phyloP scores from a whole-genome alignment of 2,113 vertebrate genomes.

The Chloebia gouldiae region DNA sequence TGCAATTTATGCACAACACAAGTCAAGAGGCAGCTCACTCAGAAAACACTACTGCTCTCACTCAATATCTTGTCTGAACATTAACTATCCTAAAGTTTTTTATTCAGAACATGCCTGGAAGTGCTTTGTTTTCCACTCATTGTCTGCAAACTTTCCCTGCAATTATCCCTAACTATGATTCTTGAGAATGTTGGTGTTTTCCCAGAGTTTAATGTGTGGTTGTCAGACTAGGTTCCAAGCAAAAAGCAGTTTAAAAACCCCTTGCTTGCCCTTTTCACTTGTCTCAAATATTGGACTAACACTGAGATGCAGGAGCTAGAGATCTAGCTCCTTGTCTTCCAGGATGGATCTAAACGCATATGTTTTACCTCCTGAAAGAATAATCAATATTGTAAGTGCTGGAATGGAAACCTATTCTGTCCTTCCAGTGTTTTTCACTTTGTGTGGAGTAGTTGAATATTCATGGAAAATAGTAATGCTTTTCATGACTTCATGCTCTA shows the following conservation, averaged over 20 bases:
- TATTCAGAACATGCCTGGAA: neutral
- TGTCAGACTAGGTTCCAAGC: neutral
- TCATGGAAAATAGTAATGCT: neutral
- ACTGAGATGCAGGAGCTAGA: neutral
- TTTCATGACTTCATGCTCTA: neutral
- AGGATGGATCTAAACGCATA: neutral
- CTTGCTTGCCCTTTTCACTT: neutral
- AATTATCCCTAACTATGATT: neutral
- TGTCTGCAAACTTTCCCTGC: neutral
- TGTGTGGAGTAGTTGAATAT: neutral
- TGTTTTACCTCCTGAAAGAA: neutral
- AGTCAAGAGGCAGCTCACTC: neutral
- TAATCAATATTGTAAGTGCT: neutral
- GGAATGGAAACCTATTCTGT: neutral
- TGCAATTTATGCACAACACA: neutral
- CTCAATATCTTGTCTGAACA: neutral
- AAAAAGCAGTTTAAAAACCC: neutral
- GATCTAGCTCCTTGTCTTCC: neutral
- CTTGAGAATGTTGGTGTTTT: neutral
- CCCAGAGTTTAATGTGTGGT: neutral
- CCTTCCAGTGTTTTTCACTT: neutral
- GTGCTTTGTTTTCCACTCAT: neutral
- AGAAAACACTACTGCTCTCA: neutral
- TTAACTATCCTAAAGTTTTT: neutral
- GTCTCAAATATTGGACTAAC: neutral